Base-by-base conservation (phyloP, 2,888 invertebrate genomes). In the Oscheius sp. region DNA sequence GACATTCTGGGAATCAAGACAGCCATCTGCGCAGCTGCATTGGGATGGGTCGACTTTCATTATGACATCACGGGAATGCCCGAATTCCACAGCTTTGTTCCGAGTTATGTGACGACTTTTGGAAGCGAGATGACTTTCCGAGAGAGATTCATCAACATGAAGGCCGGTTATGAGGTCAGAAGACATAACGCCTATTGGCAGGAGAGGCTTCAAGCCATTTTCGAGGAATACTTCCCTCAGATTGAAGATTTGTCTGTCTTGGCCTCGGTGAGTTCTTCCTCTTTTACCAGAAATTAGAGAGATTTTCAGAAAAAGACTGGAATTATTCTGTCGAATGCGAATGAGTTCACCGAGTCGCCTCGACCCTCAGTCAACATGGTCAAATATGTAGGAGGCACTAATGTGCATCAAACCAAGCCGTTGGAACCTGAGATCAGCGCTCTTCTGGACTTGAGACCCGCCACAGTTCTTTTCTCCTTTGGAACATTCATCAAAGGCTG, bases 271-370 rank as follows among this genome's bases (percentile, higher is more conserved):
- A 45, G n/a, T 27, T 29, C 1, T 15, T 27, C n/a, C 12, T 29
- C 2, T 23, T 12, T 64, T 64, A 4, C 8, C 6, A n/a, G 39
- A 3, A 20, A 8, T n/a, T 17, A 2, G 37, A 25, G 8, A 15
- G 8, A 5, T 10, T 17, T 48, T 31, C 17, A 58, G 58, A 46
- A 50, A 27, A 37, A 37, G 25, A 34, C 52, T 27, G 67, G 46
- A 1, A 15, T 67, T 10, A 67, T 67, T 42, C 27, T 67, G 12
- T 31, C 46, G 15, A 67, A 67, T n/a, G 58, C 52, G 17, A 67
- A 67, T 6, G 67, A 67, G 45, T 67, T 67, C 58, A 58, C 67
- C 8, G 58, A 67, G 39, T 58, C 67, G 15, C 58, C 67, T 6
- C 27, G 67, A 33, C 67, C 48, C 5, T n/a, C 15, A 15, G 37